A percentile compares a stretch with the other conserved stretches of the same genome.
These are phyloP conservation scores for Apteryx mantelli DNA, from an alignment of 2,113 vertebrate genomes.

Conservation along the genomic window DNA sequence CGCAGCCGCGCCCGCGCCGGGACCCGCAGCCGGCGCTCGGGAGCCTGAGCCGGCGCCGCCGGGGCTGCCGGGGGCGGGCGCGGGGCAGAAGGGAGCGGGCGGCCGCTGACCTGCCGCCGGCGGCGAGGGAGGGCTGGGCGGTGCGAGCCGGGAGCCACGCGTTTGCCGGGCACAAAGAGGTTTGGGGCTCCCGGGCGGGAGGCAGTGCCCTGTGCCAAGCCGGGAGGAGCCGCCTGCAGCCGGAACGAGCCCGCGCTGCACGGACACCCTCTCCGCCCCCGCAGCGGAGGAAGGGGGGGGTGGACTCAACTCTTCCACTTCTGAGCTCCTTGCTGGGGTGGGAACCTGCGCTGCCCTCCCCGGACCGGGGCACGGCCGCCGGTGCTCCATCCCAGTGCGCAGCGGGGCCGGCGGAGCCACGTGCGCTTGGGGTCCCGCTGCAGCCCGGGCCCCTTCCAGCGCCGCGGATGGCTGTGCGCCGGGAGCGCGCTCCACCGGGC, in stretches of 20 bases:
- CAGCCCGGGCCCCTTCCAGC: background rate
- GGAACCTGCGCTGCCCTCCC: accelerated
- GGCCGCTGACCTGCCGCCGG: no score
- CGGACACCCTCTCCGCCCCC: accelerated
- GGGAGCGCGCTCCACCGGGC: no score
- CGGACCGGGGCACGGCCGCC: background rate
- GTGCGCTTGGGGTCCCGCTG: background rate
- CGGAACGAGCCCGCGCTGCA: background rate
- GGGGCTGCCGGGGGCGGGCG: no score
- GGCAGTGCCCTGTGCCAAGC: background rate
- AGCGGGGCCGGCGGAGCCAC: background rate
- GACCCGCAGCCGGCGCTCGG: no score
- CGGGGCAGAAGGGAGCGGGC: no score
- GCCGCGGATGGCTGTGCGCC: background rate
- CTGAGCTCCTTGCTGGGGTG: background rate
- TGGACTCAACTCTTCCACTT: background rate
- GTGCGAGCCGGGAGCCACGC: background rate
- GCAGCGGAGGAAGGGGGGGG: background rate
- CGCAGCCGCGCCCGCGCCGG: no score
- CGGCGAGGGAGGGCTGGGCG: background rate
- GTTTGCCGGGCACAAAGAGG: background rate
- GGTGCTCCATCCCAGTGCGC: background rate
- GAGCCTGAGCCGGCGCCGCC: no score
- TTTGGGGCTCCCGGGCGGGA: background rate
- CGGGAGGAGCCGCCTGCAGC: background rate